Evolutionary conservation across 2,113 vertebrate species (phyloP), one percentile per base, ranked within the genome.

Genomic region (Trachemys scripta): DNA sequence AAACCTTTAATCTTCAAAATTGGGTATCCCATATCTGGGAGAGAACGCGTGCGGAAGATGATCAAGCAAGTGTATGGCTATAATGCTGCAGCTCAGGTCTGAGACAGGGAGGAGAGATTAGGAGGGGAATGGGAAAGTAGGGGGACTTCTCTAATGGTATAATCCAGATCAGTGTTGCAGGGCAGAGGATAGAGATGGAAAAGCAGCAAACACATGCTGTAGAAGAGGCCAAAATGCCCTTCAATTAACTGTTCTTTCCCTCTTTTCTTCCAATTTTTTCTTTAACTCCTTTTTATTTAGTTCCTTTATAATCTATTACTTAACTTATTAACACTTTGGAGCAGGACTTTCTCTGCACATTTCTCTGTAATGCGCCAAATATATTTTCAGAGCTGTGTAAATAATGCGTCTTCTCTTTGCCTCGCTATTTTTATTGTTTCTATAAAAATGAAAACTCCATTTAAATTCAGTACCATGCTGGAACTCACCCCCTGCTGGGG

Each of bases 271-370:
- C 38, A 17, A 2, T 69, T 76, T 65, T 90, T 92, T 83, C 42
- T 93, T 87, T 62, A 82, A 51, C 69, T 92, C 8, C 80, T 38
- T 93, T 59, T 14, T 94, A 45, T 89, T 94, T 80, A 87, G 59
- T 87, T 59, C 65, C 20, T 7, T 89, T 54, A 65, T 80, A 35
- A 84, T 69, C 76, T 54, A 65, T 11, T 76, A 80, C 35, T 38
- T 72, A 38, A 38, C 2, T 47, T 76, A 45, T 25, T 25, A 47
- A 76, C 38, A 14, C 75, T 47, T 78, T 78, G 75, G 24, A 27
- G 75, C 75, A 78, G 12, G 42, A 47, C 38, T 47, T 27, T 78
- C 42, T 75, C 72, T 76, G 38, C 42, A 12, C 22, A 12, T 12
- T 12, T 76, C 20, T 78, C 24, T 47, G 42, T 78, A 25, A 78